Evolutionary conservation across 2,888 invertebrate genomes (phyloP), one percentile per base, ranked within the genome.

Genomic region (Tenthredo mesomela): DNA sequence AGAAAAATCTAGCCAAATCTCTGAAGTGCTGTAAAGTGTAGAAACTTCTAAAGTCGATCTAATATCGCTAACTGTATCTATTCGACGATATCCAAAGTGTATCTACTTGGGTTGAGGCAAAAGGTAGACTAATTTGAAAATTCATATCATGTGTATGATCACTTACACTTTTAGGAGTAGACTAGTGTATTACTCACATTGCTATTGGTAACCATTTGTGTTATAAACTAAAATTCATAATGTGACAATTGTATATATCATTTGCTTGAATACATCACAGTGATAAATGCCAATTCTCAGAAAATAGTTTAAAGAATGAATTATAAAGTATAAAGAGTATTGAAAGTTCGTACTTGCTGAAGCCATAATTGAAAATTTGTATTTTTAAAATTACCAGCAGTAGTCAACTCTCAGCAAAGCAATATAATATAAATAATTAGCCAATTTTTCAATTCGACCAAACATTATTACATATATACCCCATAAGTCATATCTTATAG

Each of bases 81-180:
- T 82, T 82, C 67, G 67, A 67, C 12, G 65, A 47, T 82, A 67
- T 82, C 78, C 67, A 78, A 78, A 54, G 84, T 84, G 84, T 84
- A 15, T 78, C 84, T 84, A 84, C 58, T 84, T 84, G 84, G 87
- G 87, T 87, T 86, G 91, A 91, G 91, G 91, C 91, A 91, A 91
- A 91, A 91, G 91, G 91, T 90, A 90, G 89, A 88, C 90, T 91
- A 91, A 87, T 88, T 87, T 87, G 86, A 61, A 75, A 84, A 61
- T 80, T 37, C 80, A 58, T 15, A 61, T 80, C 61, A 40, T 61
- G 5, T 61, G 58, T 61, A 61, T 61, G 80, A 40, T 61, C 37
- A n/a, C 58, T 80, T 61, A 58, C 61, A 80, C n/a, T 29, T n/a
- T 80, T 25, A 29, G 61, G 80, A 25, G 61, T 80, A 80, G 43